A percentile compares a stretch with the other conserved stretches of the same genome.
Evolutionary conservation across 30 jellyfish, hydroid and myxozoan genomes (phyloP).

Genomic region (Phacellophora camtschatica): DNA sequence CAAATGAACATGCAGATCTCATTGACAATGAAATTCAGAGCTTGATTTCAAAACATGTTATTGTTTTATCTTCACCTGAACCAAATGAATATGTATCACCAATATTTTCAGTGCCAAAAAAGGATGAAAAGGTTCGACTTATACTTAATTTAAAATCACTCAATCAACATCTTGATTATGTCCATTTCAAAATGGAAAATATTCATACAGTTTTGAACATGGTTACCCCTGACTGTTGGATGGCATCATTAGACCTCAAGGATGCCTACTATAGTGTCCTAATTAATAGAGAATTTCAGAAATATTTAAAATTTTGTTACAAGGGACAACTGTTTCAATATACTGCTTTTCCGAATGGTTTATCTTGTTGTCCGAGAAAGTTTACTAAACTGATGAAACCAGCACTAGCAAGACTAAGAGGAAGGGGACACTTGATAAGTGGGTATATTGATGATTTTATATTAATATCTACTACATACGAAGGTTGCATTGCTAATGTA

Average conservation of each 20-base stretch:
- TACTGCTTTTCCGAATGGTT: conserved; percentile 35
- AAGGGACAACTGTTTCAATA: background rate
- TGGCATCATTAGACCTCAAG: conserved; percentile 54
- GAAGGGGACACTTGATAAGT: background rate
- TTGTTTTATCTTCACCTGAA: conserved; percentile 18
- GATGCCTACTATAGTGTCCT: conserved; percentile 62
- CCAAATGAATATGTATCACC: conserved; percentile 53
- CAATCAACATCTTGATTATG: conserved; percentile 4
- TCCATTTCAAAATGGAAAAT: conserved; percentile 49
- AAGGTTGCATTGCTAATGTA: conserved; percentile 15
- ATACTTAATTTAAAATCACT: conserved; percentile 15
- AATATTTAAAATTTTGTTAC: conserved; percentile 31
- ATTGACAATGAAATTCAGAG: conserved; percentile 11
- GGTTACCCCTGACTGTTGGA: conserved; percentile 54
- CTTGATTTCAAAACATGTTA: conserved; percentile 15
- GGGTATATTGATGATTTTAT: conserved; percentile 45
- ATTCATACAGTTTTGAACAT: conserved; percentile 12
- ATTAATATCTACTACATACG: background rate
- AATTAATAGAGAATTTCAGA: conserved; percentile 25
- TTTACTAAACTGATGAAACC: conserved; percentile 37
- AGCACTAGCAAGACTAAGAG: background rate
- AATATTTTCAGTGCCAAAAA: conserved; percentile 31
- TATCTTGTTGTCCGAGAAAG: conserved; percentile 10
- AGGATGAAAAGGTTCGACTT: conserved; percentile 36
- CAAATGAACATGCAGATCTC: conserved; percentile 1